Conservation (phyloP, 2,888 invertebrate species). For the Cremastinae sp. region DNA sequence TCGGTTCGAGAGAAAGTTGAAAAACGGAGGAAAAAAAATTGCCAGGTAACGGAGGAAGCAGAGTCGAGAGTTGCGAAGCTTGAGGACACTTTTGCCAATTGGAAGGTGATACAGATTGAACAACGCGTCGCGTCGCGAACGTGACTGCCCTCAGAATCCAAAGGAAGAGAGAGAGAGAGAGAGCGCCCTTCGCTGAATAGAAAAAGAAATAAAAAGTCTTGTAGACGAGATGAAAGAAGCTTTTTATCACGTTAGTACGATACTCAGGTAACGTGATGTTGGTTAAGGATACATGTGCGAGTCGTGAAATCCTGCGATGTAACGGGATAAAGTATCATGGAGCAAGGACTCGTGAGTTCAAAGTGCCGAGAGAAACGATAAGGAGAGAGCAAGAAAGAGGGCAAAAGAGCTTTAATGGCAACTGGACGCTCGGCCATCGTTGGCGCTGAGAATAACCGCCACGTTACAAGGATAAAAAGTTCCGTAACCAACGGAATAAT, state of each 20-base stretch:
- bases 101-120: conserved; percentile 40
- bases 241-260: background rate
- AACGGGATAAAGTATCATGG: conserved; percentile 4
- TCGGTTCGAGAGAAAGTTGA: background rate
- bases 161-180: conserved; percentile 18
- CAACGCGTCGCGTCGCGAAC: conserved; percentile 40
- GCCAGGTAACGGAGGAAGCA: background rate
- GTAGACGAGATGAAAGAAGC: background rate
- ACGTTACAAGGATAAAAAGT: conserved; percentile 11
- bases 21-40: background rate
- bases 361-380: background rate
- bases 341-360: background rate
- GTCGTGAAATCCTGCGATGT: conserved; percentile 1
- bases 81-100: conserved; percentile 44
- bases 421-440: background rate
- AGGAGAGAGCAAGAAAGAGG: background rate
- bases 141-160: conserved; percentile 34
- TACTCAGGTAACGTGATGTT: conserved; percentile 9
- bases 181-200: conserved; percentile 19
- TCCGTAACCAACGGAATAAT: conserved; percentile 6
- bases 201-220: conserved; percentile 8
- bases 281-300: conserved; percentile 9
- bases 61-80: background rate
- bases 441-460: background rate
- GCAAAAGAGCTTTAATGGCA: conserved; percentile 9